Evolutionary conservation across 2,888 invertebrate species (phyloP).

Genomic region (Acronicta psi): DNA sequence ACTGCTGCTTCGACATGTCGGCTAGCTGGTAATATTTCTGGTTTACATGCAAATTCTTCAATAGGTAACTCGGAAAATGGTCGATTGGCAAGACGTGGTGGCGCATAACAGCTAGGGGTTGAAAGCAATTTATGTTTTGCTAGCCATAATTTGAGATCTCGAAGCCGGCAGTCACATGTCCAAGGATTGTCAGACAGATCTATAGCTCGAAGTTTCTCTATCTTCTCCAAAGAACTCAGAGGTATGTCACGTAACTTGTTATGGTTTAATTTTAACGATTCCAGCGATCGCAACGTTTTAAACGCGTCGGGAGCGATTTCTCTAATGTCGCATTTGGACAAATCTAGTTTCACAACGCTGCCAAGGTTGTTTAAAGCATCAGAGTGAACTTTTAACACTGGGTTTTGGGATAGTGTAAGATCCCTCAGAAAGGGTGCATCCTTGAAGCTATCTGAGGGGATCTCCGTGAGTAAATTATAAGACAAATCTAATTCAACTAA

Average conservation of each 20-base stretch:
- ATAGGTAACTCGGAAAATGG: slow-evolving; percentile 93
- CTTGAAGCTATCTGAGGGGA: slow-evolving; percentile 94
- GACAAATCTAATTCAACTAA: slow-evolving; percentile 96
- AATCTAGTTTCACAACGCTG: slow-evolving; percentile 94
- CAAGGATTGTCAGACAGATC: slow-evolving; percentile 96
- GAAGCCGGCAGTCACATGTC: slow-evolving; percentile 95
- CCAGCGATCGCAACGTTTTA: slow-evolving; percentile 92
- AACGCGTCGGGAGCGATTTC: slow-evolving; percentile 92
- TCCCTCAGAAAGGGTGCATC: slow-evolving; percentile 95
- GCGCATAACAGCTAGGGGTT: slow-evolving; percentile 93
- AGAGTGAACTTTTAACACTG: slow-evolving; percentile 93
- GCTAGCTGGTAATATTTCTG: slow-evolving; percentile 93
- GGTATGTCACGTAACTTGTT: slow-evolving; percentile 93
- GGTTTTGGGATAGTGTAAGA: slow-evolving; percentile 94
- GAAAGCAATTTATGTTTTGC: slow-evolving; percentile 93
- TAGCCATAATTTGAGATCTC: slow-evolving; percentile 95
- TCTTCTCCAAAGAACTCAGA: slow-evolving; percentile 92
- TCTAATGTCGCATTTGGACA: slow-evolving; percentile 94
- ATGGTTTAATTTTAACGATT: slow-evolving; percentile 94
- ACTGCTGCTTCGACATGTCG: slow-evolving; percentile 93
- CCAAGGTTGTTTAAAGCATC: slow-evolving; percentile 93
- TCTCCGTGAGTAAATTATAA: slow-evolving; percentile 93
- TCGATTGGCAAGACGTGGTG: slow-evolving; percentile 91
- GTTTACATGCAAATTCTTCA: slow-evolving; percentile 96
- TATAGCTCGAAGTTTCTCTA: slow-evolving; percentile 93